Conservation (phyloP, 1,140 invertebrate species). For the Stratiolaelaps scimitus region DNA sequence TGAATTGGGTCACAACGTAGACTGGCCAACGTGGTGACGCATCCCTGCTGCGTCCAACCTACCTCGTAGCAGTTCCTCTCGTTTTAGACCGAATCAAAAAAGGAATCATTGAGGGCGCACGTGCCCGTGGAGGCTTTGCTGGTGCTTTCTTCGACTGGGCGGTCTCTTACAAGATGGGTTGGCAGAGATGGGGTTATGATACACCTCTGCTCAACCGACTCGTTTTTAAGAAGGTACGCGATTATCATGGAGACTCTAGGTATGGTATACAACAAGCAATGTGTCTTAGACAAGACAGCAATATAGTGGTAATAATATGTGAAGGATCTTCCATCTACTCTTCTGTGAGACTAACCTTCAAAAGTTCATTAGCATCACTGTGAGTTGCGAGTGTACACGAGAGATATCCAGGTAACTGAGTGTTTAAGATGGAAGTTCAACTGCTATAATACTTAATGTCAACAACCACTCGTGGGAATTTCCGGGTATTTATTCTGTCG, state of each 20-base stretch:
- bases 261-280: slow-evolving; percentile 62
- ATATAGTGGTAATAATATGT: not conserved
- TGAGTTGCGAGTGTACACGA: not conserved
- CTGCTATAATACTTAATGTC: not conserved
- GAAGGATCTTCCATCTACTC: too few relatives aligned
- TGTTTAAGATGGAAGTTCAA: slow-evolving; percentile 30
- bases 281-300: slow-evolving; percentile 29
- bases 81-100: slow-evolving; percentile 65
- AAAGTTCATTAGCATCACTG: slow-evolving; percentile 27
- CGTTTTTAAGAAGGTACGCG: slow-evolving; percentile 28
- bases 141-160: slow-evolving; percentile 41
- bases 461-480: slow-evolving; percentile 21
- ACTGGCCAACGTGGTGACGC: slow-evolving; percentile 69
- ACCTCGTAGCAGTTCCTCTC: slow-evolving; percentile 86
- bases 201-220: slow-evolving; percentile 34
- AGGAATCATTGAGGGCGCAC: slow-evolving; percentile 69
- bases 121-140: slow-evolving; percentile 37
- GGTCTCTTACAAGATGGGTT: slow-evolving; percentile 40
- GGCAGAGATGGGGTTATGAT: slow-evolving; percentile 33
- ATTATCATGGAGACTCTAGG: slow-evolving; percentile 67
- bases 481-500: not conserved
- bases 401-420: slow-evolving; percentile 9
- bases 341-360: too few relatives aligned
- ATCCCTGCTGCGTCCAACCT: slow-evolving; percentile 71
- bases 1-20: slow-evolving; percentile 62